phyloP scores from a whole-genome alignment of 2,888 invertebrate species.

The Lycophotia porphyrea region DNA sequence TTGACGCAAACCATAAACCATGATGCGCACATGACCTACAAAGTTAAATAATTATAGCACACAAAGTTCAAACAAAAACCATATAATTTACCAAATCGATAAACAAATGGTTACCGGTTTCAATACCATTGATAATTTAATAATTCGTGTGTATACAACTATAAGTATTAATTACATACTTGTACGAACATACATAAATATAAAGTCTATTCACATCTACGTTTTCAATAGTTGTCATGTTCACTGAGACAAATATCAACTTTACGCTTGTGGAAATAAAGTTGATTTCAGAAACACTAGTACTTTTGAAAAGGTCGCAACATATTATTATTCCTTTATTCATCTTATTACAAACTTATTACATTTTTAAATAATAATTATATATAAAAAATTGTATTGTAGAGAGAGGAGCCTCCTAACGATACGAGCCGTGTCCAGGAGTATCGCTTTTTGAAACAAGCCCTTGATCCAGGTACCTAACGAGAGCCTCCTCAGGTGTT shows the following conservation, averaged over 20 bases:
- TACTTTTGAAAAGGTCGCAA: too few species aligned
- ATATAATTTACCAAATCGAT: constrained; percentile 59
- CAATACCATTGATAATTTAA: constrained; percentile 57
- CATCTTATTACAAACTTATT: too few species aligned
- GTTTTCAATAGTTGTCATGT: background rate
- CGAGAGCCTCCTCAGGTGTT: too few species aligned
- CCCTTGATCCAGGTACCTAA: too few species aligned
- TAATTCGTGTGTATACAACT: constrained; percentile 52
- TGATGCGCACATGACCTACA: constrained; percentile 45
- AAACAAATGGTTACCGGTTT: constrained; percentile 58
- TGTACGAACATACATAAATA: background rate
- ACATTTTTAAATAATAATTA: too few species aligned
- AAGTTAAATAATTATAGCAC: constrained; percentile 34
- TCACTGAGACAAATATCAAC: background rate
- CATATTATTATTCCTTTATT: too few species aligned
- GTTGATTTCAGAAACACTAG: background rate
- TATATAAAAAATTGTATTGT: too few species aligned
- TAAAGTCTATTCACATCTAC: background rate
- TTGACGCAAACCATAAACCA: constrained; percentile 16
- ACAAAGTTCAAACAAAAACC: constrained; percentile 52
- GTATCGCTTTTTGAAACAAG: too few species aligned
- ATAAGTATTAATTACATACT: constrained; percentile 61
- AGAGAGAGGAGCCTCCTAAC: too few species aligned
- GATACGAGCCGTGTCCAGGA: too few species aligned
- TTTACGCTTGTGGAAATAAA: background rate